Evolutionary conservation across 2,888 invertebrate species (phyloP).

Genomic region (Punctoribates punctum): DNA sequence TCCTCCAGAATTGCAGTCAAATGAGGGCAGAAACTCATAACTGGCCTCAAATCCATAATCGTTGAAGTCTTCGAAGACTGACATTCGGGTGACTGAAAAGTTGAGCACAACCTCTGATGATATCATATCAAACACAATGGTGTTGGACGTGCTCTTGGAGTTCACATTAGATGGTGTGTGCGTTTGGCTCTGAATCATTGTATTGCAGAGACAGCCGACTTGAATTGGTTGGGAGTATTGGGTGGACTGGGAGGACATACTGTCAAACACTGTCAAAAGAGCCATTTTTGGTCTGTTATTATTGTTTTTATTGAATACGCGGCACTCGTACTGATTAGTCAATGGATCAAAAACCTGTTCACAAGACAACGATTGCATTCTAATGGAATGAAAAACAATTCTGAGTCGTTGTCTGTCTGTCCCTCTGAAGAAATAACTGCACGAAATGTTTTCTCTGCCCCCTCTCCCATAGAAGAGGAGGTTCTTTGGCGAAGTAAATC

Average conservation of each 20-base stretch:
- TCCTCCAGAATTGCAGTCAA: slow-evolving; percentile 19
- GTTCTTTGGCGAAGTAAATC: slow-evolving; percentile 71
- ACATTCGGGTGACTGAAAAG: slow-evolving; percentile 72
- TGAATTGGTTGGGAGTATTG: slow-evolving; percentile 44
- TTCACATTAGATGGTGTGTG: not conserved
- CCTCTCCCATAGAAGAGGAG: slow-evolving; percentile 79
- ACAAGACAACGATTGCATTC: slow-evolving; percentile 28
- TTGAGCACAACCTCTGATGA: slow-evolving; percentile 68
- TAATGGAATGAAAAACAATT: slow-evolving; percentile 6
- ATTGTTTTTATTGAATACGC: not conserved
- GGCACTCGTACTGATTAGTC: slow-evolving; percentile 31
- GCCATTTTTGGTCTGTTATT: slow-evolving; percentile 26
- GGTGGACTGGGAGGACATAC: slow-evolving; percentile 34
- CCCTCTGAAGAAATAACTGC: slow-evolving; percentile 52
- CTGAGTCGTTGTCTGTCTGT: slow-evolving; percentile 43
- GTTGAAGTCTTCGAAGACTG: slow-evolving; percentile 72
- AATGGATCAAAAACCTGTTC: slow-evolving; percentile 26
- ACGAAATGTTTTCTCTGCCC: slow-evolving; percentile 70
- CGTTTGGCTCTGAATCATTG: not conserved
- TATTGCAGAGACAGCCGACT: slow-evolving; percentile 43
- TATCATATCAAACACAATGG: slow-evolving; percentile 64
- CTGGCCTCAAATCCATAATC: slow-evolving; percentile 73
- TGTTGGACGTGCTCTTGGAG: slow-evolving; percentile 53
- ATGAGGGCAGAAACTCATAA: slow-evolving; percentile 71
- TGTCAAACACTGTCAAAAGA: slow-evolving; percentile 44